Percentiles rank a stretch among this genome's conserved stretches.
Evolutionary conservation across 2,888 invertebrate genomes (phyloP).

Genomic region (Oxycera nigricornis): DNA sequence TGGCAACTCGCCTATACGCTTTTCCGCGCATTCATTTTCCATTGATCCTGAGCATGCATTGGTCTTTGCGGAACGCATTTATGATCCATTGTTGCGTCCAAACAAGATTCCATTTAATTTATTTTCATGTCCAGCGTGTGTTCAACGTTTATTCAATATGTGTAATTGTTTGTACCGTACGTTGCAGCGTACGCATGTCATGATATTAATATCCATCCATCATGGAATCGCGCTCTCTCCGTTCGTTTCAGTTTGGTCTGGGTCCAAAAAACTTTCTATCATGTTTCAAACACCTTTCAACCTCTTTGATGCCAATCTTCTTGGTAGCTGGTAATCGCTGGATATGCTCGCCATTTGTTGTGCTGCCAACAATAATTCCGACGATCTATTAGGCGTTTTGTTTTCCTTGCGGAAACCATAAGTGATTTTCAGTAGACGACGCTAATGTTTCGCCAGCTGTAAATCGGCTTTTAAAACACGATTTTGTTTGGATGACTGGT

Average conservation of each 20-base stretch:
- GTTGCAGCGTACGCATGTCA: neutral
- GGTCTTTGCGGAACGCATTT: neutral
- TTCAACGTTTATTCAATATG: neutral
- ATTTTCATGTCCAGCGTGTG: neutral
- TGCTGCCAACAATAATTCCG: neutral
- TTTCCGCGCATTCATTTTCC: too few species aligned
- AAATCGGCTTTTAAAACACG: too few species aligned
- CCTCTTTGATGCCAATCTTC: constrained; percentile 9
- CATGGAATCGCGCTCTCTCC: constrained; percentile 8
- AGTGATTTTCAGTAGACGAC: neutral
- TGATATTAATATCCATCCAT: neutral
- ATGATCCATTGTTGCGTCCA: constrained; percentile 7
- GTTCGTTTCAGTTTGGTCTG: neutral
- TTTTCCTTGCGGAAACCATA: neutral
- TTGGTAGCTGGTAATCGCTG: neutral
- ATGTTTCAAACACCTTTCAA: constrained; percentile 24
- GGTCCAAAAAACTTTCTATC: constrained; percentile 34
- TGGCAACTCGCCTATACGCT: too few species aligned
- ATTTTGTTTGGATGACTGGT: too few species aligned
- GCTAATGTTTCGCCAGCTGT: too few species aligned
- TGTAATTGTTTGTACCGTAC: constrained; percentile 5
- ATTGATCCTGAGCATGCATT: too few species aligned
- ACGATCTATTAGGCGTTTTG: neutral
- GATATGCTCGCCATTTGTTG: neutral
- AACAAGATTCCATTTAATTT: neutral